A percentile compares a stretch with the other conserved stretches of the same genome.
Conservation (phyloP, 2,888 invertebrate species). For the Palloptera scutellata region DNA sequence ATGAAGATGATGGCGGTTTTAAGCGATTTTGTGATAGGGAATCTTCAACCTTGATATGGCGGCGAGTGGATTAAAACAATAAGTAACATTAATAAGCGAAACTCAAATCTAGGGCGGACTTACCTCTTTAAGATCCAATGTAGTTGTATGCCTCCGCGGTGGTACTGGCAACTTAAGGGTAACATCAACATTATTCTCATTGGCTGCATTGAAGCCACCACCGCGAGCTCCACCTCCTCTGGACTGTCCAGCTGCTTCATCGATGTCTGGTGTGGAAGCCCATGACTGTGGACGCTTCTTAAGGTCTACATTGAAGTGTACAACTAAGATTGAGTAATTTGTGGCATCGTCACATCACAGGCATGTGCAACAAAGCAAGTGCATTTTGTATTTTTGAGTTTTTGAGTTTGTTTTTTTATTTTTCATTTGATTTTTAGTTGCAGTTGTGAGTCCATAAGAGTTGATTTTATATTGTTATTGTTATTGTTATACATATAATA, state of each 20-base stretch:
- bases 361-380: slow-evolving; percentile 26
- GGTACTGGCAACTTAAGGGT: slow-evolving; percentile 77
- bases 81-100: too few species aligned
- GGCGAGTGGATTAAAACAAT: too few species aligned
- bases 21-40: slow-evolving; percentile 65
- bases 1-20: slow-evolving; percentile 63
- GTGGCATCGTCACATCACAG: slow-evolving; percentile 22
- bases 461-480: too few species aligned
- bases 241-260: slow-evolving; percentile 60
- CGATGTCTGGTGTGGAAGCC: slow-evolving; percentile 85
- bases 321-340: slow-evolving; percentile 51
- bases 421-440: slow-evolving; percentile 3
- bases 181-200: slow-evolving; percentile 69
- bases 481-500: too few species aligned
- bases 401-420: slow-evolving; percentile 17
- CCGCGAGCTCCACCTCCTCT: slow-evolving; percentile 18
- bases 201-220: slow-evolving; percentile 41
- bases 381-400: slow-evolving; percentile 30
- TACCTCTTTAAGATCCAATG: slow-evolving; percentile 64
- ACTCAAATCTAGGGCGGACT: slow-evolving; percentile 9
- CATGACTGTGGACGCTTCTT: slow-evolving; percentile 70
- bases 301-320: slow-evolving; percentile 65
- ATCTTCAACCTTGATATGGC: slow-evolving; percentile 61
- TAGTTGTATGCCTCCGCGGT: slow-evolving; percentile 71
- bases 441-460: background rate